A percentile compares a stretch with the other conserved stretches of the same genome.
phyloP scores from a whole-genome alignment of 2,888 invertebrate species.

The Xylocampa areola region DNA sequence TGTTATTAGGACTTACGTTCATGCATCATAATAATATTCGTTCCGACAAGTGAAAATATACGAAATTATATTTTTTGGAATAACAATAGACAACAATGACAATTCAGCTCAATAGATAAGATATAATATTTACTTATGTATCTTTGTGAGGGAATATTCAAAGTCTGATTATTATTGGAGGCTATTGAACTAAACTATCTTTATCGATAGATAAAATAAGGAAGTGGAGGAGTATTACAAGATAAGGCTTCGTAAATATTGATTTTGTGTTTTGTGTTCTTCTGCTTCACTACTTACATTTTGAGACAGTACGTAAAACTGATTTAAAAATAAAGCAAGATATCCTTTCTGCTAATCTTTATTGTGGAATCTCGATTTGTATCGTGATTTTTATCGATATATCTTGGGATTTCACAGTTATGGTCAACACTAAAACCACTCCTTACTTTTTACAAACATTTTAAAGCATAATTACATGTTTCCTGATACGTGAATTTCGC shows the following conservation, averaged over 20 bases:
- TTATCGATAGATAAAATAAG: slow-evolving; percentile 50
- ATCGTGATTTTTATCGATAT: slow-evolving; percentile 20
- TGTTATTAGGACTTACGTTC: too few relatives aligned
- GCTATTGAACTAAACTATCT: slow-evolving; percentile 51
- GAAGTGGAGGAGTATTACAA: slow-evolving; percentile 33
- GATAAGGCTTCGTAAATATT: slow-evolving; percentile 44
- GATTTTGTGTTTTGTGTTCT: slow-evolving; percentile 18
- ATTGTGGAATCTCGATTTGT: neutral
- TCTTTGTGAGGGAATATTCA: slow-evolving; percentile 5
- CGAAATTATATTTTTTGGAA: too few relatives aligned
- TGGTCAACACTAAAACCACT: slow-evolving; percentile 28
- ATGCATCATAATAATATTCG: too few relatives aligned
- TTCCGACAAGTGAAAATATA: too few relatives aligned
- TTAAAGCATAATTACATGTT: slow-evolving; percentile 84
- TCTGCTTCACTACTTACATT: slow-evolving; percentile 14
- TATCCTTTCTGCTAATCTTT: neutral
- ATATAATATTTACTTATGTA: slow-evolving; percentile 17
- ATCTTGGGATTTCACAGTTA: neutral
- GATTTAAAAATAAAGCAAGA: slow-evolving; percentile 17
- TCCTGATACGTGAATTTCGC: slow-evolving; percentile 81
- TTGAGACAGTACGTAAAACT: slow-evolving; percentile 10
- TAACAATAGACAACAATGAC: too few relatives aligned
- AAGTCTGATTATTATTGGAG: slow-evolving; percentile 15
- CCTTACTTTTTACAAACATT: slow-evolving; percentile 63
- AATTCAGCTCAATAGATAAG: too few relatives aligned